Evolutionary conservation across 2,797 vertebrate genomes (phyloP).

Genomic region (Crenuchus spilurus): DNA sequence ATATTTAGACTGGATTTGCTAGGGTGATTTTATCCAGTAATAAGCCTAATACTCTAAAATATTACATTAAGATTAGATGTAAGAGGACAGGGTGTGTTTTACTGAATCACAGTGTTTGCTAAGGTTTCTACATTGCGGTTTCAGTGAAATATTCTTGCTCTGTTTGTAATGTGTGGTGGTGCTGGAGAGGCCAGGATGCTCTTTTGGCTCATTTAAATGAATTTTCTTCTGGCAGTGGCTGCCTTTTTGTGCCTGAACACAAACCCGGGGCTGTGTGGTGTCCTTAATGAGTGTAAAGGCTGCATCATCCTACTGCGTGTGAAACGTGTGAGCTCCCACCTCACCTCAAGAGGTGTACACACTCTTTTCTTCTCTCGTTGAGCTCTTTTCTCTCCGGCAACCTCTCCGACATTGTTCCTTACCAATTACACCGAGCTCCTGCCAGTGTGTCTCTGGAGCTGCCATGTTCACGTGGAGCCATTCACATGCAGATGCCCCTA

Average conservation of each 20-base stretch:
- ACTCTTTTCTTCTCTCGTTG: constrained; percentile 38
- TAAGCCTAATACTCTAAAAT: no score
- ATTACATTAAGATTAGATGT: no score
- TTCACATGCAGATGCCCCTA: constrained; percentile 93
- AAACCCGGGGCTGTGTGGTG: constrained; percentile 14
- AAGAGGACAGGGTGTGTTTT: no score
- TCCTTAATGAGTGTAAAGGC: constrained; percentile 18
- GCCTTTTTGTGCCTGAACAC: constrained; percentile 18
- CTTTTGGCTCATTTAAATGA: constrained; percentile 33
- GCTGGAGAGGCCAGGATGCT: constrained; percentile 14
- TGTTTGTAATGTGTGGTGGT: constrained; percentile 9
- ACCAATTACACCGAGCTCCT: constrained; percentile 76
- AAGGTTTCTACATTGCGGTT: neutral
- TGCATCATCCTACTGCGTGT: constrained; percentile 10
- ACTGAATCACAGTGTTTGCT: no score
- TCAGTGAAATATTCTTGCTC: neutral
- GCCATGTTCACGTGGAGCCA: constrained; percentile 74
- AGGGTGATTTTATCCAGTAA: no score
- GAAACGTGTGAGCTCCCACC: constrained; percentile 26
- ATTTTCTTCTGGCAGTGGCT: constrained; percentile 20
- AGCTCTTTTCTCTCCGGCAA: constrained; percentile 38
- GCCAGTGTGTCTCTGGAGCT: constrained; percentile 59
- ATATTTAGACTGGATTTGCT: no score
- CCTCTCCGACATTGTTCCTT: constrained; percentile 71
- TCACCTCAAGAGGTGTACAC: constrained; percentile 38